Conservation (phyloP, 2,797 vertebrate genomes). For the Morus bassanus region DNA sequence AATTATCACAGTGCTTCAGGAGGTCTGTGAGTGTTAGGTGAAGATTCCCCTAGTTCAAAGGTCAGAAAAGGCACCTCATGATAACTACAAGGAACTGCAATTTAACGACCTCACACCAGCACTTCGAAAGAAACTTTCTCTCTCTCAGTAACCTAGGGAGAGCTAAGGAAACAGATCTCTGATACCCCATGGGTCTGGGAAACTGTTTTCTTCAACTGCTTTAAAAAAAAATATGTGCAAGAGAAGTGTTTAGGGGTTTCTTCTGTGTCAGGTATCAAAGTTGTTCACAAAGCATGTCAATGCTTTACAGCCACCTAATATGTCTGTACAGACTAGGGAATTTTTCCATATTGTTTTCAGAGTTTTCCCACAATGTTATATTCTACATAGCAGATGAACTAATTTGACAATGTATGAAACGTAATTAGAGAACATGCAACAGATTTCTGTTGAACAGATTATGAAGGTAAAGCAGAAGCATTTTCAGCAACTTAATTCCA, state of each 20-base stretch:
- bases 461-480: background rate
- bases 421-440: background rate
- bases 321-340: background rate
- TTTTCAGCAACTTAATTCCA: background rate
- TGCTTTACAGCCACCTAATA: background rate
- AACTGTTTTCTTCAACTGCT: background rate
- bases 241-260: background rate
- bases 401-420: background rate
- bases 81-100: background rate
- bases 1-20: background rate
- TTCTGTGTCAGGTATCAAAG: background rate
- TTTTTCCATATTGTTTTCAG: background rate
- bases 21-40: background rate
- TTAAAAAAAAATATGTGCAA: background rate
- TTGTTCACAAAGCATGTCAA: background rate
- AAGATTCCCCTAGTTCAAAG: background rate
- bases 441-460: background rate
- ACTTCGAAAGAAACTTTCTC: background rate
- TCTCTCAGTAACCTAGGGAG: background rate
- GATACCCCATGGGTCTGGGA: background rate
- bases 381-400: background rate
- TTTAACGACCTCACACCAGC: background rate
- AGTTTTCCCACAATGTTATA: background rate
- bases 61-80: background rate
- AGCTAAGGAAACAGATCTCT: background rate